phyloP scores from a whole-genome alignment of 2,797 vertebrate genomes.

The Antrozous pallidus region DNA sequence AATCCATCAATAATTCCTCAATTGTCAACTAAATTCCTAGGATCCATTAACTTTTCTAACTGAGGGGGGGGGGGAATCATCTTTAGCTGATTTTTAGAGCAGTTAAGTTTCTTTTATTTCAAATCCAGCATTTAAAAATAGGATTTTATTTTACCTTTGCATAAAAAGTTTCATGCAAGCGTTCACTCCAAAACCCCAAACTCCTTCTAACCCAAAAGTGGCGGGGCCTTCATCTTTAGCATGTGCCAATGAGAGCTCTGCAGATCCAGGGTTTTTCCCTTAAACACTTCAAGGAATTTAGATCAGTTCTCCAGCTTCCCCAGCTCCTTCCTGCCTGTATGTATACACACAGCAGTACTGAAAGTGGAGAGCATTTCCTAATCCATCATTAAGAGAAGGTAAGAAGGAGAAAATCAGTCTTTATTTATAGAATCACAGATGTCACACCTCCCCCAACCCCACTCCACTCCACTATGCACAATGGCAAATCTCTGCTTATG shows the following conservation, averaged over 20 bases:
- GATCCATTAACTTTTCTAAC: background rate
- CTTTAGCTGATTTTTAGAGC: background rate
- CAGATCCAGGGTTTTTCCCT: background rate
- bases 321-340: no score
- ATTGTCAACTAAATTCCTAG: background rate
- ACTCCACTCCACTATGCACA: background rate
- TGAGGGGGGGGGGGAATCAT: background rate
- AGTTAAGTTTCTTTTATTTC: background rate
- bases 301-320: background rate
- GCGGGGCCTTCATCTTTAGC: background rate
- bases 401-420: background rate
- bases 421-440: background rate
- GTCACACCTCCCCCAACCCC: no score
- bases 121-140: background rate
- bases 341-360: background rate
- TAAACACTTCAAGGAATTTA: background rate
- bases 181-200: conserved; percentile 21
- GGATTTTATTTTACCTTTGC: background rate
- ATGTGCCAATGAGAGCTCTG: background rate
- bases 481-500: background rate
- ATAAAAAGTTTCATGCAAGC: background rate
- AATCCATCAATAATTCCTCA: background rate
- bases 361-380: background rate
- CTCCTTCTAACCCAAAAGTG: background rate
- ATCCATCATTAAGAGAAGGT: background rate